These are phyloP conservation scores for Limnephilus rhombicus DNA, from an alignment of 2,888 invertebrate genomes.

Conservation along the genomic window DNA sequence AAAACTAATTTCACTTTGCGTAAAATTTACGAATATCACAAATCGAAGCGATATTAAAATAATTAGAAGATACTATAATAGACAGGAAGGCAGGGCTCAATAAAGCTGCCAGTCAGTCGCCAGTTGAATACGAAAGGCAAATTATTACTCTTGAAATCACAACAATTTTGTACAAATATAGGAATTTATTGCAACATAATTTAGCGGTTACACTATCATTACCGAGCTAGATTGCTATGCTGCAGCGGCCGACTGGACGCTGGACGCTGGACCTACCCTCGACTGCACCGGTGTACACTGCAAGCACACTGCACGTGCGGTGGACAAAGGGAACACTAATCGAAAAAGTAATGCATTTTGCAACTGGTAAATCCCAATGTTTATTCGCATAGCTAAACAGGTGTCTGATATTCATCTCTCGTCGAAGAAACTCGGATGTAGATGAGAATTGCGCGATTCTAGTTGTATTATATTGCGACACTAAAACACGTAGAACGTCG, in stretches of 20 bases:
- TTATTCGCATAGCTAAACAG: constrained; percentile 33
- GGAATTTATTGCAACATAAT: constrained; percentile 37
- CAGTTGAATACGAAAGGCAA: constrained; percentile 8
- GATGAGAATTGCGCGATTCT: constrained; percentile 11
- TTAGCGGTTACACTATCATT: constrained; percentile 39
- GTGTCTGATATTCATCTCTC: constrained; percentile 22
- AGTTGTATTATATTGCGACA: background rate
- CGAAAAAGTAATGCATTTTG: constrained; percentile 20
- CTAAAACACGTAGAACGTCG: constrained; percentile 15
- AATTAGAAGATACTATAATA: background rate
- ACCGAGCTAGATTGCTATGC: constrained; percentile 15
- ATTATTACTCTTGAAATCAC: constrained; percentile 6
- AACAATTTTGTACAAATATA: constrained; percentile 29
- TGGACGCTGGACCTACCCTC: no score
- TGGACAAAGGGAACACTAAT: constrained; percentile 23
- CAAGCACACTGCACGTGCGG: constrained; percentile 2
- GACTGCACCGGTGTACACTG: background rate
- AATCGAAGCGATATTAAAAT: constrained; percentile 2
- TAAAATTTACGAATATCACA: background rate
- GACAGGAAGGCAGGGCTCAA: background rate
- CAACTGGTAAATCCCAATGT: background rate
- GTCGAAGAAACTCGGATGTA: background rate
- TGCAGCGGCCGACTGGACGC: background rate
- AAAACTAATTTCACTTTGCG: background rate
- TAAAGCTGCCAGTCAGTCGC: background rate